Evolutionary conservation across 2,797 vertebrate species (phyloP).

Genomic region (Phoxinus dragarum): DNA sequence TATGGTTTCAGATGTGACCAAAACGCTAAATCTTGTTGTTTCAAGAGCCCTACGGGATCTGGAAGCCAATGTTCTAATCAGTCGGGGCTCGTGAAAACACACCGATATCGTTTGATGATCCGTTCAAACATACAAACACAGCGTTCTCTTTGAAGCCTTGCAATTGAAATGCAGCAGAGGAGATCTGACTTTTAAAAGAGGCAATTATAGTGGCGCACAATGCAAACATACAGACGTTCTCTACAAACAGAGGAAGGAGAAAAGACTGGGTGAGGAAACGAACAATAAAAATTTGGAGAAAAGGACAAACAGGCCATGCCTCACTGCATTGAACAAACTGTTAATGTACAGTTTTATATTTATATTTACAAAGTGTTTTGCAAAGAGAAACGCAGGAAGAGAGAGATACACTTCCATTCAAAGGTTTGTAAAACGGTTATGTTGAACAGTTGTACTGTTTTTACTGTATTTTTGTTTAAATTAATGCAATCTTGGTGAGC

Average conservation of each 20-base stretch:
- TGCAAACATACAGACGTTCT: slow-evolving; percentile 33
- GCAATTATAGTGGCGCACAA: slow-evolving; percentile 59
- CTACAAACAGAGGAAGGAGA: slow-evolving; percentile 49
- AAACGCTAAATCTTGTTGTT: slow-evolving; percentile 12
- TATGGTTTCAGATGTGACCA: background rate
- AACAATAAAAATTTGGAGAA: background rate
- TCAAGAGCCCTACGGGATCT: slow-evolving; percentile 22
- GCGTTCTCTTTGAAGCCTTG: slow-evolving; percentile 81
- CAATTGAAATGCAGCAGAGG: slow-evolving; percentile 79
- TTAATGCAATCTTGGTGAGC: background rate
- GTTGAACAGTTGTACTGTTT: too few relatives aligned
- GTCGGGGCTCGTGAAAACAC: slow-evolving; percentile 14
- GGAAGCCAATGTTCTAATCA: background rate
- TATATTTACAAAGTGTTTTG: too few relatives aligned
- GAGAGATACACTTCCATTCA: background rate
- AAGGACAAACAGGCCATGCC: background rate
- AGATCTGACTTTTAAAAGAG: slow-evolving; percentile 75
- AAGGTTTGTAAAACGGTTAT: background rate
- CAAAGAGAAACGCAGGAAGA: too few relatives aligned
- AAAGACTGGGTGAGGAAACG: background rate
- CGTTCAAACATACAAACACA: slow-evolving; percentile 62
- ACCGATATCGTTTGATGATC: slow-evolving; percentile 69
- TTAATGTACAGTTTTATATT: background rate
- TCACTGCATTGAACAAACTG: background rate
- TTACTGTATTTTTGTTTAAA: background rate